Conservation (phyloP, 2,797 vertebrate species). For the Coreius guichenoti region DNA sequence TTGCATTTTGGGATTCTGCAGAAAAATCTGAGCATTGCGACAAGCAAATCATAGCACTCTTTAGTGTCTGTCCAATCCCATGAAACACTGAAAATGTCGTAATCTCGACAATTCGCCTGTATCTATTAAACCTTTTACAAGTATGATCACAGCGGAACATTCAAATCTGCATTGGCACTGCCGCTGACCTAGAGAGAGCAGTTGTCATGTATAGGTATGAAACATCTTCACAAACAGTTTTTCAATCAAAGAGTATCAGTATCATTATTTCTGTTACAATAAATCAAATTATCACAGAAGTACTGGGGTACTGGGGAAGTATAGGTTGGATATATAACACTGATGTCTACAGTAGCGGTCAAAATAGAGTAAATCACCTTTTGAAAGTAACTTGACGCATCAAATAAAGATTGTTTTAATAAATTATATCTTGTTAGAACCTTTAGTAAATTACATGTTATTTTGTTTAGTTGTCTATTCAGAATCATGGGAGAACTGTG, state of each 20-base stretch:
- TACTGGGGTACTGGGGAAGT: background rate
- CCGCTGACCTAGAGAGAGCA: background rate
- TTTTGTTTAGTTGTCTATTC: background rate
- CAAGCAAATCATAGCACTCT: background rate
- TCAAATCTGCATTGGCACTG: background rate
- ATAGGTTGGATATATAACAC: background rate
- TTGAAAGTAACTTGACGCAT: background rate
- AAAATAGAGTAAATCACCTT: background rate
- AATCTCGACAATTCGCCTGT: background rate
- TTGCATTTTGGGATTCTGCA: background rate
- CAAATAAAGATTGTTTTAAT: background rate
- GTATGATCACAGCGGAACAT: background rate
- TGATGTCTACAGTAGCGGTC: background rate
- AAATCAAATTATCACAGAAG: background rate
- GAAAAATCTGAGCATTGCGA: background rate
- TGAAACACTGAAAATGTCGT: background rate
- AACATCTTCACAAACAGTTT: background rate
- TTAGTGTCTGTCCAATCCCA: background rate
- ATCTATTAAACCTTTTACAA: background rate
- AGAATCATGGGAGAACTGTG: background rate
- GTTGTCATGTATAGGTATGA: background rate
- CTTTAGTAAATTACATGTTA: background rate
- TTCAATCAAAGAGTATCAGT: background rate
- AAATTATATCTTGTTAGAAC: background rate
- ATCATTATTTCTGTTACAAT: background rate